Base-by-base conservation (phyloP, 2,113 vertebrate species). In the Glaucidium brasilianum region DNA sequence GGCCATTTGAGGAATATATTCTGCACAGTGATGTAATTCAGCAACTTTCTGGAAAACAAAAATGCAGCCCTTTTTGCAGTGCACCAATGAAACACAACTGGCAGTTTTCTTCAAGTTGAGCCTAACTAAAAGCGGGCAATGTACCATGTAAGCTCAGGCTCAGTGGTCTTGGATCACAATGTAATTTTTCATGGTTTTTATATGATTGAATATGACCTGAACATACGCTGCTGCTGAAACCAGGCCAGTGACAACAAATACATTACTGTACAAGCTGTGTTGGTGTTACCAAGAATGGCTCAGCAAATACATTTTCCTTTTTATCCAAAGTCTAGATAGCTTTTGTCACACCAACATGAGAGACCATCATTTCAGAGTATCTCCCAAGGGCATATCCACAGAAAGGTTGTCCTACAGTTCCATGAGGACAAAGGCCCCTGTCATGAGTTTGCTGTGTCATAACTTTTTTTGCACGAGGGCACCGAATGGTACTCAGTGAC, bases 11-110 rank as follows among this genome's bases (percentile, higher is more conserved):
- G 78, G 71, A 93, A 66, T 45, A 50, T 25, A 18, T 29, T 87
- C 69, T 60, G 41, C 45, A 74, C 19, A 69, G 76, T 34, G 47
- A 49, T 80, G 63, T 97, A 94, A 97, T 93, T 97, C 96, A 96
- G 90, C 93, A 96, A 37, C 68, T 96, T 94, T 94, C 58, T 83
- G 74, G 66, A 73, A 89, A 96, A 89, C n/a, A 91, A 58, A 75
- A 93, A 77, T 30, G 79, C 56, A 85, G 59, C 63, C 41, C 30
- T 92, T 76, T 95, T 81, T 69, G 91, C 4, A 3, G 50, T 37
- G n/a, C 47, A 77, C 27, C 94, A 91, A 89, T 55, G 64, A 93
- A 86, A 89, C 37, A 77, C 86, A 88, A 94, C 60, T 90, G 86
- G 88, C 59, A 88, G 73, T 94, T 90, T 95, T 68, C 78, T 73